These are phyloP conservation scores for Sciurus niger DNA, from an alignment of 2,113 vertebrate genomes.

Conservation along the genomic window DNA sequence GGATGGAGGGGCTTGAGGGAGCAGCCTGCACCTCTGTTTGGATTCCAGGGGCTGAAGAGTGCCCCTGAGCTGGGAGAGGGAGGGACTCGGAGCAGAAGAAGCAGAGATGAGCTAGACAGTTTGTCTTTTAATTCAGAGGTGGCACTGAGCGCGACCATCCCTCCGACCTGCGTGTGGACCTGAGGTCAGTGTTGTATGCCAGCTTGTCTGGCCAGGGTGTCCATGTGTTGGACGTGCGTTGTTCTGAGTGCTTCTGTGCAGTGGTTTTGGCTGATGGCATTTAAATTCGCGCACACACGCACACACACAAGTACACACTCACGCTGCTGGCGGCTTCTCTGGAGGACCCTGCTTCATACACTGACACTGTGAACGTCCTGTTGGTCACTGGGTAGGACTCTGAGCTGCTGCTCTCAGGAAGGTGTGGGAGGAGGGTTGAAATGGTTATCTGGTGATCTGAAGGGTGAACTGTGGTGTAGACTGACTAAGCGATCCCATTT, in stretches of 20 bases:
- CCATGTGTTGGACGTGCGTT: background rate
- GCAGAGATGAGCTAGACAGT: background rate
- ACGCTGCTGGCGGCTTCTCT: background rate
- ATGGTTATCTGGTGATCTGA: background rate
- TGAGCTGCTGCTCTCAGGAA: background rate
- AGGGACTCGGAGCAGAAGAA: background rate
- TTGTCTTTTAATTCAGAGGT: background rate
- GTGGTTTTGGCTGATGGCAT: background rate
- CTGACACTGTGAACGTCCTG: background rate
- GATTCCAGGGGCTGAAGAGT: background rate
- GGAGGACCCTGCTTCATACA: background rate
- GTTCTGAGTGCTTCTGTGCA: background rate
- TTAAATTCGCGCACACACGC: background rate
- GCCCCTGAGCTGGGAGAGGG: background rate
- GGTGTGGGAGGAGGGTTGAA: background rate
- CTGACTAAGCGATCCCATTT: background rate
- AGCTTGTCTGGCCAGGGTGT: background rate
- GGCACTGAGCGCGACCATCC: background rate
- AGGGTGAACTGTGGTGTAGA: background rate
- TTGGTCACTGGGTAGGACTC: background rate
- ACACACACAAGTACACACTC: no score
- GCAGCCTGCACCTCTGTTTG: background rate
- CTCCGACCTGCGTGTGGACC: background rate
- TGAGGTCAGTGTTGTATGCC: background rate
- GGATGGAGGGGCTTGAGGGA: background rate